Conservation (phyloP, 1,140 invertebrate species). For the Zelostemma sp. region DNA sequence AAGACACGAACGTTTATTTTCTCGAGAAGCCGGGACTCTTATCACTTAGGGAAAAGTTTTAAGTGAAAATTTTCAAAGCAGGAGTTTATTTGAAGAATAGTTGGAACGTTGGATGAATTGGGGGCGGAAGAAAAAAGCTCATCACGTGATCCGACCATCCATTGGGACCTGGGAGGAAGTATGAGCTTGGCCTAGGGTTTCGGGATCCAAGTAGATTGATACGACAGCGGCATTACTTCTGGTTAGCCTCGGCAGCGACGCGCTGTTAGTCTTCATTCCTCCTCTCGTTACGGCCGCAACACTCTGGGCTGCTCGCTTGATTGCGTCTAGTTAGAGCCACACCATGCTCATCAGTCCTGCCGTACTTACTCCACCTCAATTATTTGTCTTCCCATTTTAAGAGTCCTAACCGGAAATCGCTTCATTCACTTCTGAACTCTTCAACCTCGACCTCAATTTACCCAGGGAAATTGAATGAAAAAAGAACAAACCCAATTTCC, state of each 20-base stretch:
- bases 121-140: slow-evolving; percentile 34
- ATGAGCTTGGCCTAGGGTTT: slow-evolving; percentile 51
- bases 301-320: slow-evolving; percentile 61
- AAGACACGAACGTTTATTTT: slow-evolving; percentile 31
- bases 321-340: slow-evolving; percentile 68
- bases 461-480: too few relatives aligned
- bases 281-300: slow-evolving; percentile 54
- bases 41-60: neutral
- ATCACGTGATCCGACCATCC: slow-evolving; percentile 40
- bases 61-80: neutral
- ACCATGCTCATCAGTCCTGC: slow-evolving; percentile 64
- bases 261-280: slow-evolving; percentile 69
- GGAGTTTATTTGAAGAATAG: too few relatives aligned
- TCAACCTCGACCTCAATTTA: too few relatives aligned
- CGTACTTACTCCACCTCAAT: slow-evolving; percentile 57
- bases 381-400: slow-evolving; percentile 68
- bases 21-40: neutral
- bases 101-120: too few relatives aligned
- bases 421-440: slow-evolving; percentile 9
- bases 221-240: slow-evolving; percentile 66
- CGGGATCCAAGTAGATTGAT: slow-evolving; percentile 62
- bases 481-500: too few relatives aligned
- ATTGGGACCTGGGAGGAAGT: slow-evolving; percentile 11
- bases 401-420: slow-evolving; percentile 47
- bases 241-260: slow-evolving; percentile 66